Conservation (phyloP, 2,888 invertebrate genomes). For the Leptopterna dolabrata region DNA sequence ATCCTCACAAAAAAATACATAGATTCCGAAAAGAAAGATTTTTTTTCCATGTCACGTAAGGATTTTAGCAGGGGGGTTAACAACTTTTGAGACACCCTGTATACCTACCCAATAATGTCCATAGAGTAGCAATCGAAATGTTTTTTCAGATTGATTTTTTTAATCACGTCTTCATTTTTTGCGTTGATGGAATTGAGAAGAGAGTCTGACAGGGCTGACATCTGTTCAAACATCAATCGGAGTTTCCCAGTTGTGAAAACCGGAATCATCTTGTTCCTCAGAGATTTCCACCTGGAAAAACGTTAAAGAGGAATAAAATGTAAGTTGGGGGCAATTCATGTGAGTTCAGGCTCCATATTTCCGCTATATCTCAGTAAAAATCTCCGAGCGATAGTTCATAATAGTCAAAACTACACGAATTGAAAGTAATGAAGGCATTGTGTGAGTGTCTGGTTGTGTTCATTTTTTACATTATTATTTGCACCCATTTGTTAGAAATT, state of each 20-base stretch:
- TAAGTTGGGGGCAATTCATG: background rate
- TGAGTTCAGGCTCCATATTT: background rate
- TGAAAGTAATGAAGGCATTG: too few relatives aligned
- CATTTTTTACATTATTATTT: too few relatives aligned
- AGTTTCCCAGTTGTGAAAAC: conserved; percentile 43
- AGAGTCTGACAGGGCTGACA: background rate
- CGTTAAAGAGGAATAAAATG: too few relatives aligned
- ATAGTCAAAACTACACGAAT: too few relatives aligned
- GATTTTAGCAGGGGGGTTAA: too few relatives aligned
- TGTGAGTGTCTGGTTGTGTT: too few relatives aligned
- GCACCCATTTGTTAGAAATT: too few relatives aligned
- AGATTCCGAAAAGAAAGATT: too few relatives aligned
- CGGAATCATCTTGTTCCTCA: conserved; percentile 43
- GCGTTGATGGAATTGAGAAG: background rate
- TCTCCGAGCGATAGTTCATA: too few relatives aligned
- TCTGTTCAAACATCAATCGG: conserved; percentile 29
- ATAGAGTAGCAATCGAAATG: conserved; percentile 33
- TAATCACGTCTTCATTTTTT: background rate
- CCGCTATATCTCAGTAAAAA: too few relatives aligned
- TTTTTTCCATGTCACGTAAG: too few relatives aligned
- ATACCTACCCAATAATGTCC: conserved; percentile 45
- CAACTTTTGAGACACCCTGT: background rate
- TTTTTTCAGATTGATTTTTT: background rate
- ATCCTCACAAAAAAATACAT: too few relatives aligned
- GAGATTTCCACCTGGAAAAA: conserved; percentile 31